Percentiles rank a stretch among this genome's conserved stretches.
Evolutionary conservation across 2,797 vertebrate genomes (phyloP).

Genomic region (Pogonophryne albipinna): DNA sequence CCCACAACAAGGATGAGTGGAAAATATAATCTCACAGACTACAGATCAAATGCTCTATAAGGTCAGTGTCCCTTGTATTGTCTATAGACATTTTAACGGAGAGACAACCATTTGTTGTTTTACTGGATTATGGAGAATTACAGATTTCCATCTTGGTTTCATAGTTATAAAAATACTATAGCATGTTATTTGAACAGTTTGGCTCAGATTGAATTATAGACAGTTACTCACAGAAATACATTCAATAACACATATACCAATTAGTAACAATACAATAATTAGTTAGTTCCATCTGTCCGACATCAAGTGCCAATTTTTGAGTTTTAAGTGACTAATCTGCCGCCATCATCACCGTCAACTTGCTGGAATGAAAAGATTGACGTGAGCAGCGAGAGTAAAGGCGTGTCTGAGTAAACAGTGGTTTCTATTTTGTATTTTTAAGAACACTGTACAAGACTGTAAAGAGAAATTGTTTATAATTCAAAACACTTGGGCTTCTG

Average conservation of each 20-base stretch:
- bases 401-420: neutral
- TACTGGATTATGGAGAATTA: neutral
- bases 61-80: constrained; percentile 11
- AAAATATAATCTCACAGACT: neutral
- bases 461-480: neutral
- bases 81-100: neutral
- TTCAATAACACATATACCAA: too few relatives aligned
- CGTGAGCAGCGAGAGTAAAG: neutral
- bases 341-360: neutral
- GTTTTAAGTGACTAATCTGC: neutral
- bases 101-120: constrained; percentile 3
- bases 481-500: neutral
- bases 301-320: neutral
- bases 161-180: too few relatives aligned
- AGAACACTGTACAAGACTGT: neutral
- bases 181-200: too few relatives aligned
- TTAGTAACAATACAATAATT: too few relatives aligned
- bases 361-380: neutral
- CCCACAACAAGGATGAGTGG: constrained; percentile 1
- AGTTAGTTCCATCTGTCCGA: neutral
- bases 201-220: too few relatives aligned
- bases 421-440: neutral
- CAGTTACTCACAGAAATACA: too few relatives aligned
- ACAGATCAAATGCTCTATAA: neutral
- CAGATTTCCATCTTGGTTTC: too few relatives aligned